Percentiles rank a stretch among this genome's conserved stretches.
These are phyloP conservation scores for Diabrotica undecimpunctata DNA, from an alignment of 1,140 invertebrate species.

Conservation along the genomic window DNA sequence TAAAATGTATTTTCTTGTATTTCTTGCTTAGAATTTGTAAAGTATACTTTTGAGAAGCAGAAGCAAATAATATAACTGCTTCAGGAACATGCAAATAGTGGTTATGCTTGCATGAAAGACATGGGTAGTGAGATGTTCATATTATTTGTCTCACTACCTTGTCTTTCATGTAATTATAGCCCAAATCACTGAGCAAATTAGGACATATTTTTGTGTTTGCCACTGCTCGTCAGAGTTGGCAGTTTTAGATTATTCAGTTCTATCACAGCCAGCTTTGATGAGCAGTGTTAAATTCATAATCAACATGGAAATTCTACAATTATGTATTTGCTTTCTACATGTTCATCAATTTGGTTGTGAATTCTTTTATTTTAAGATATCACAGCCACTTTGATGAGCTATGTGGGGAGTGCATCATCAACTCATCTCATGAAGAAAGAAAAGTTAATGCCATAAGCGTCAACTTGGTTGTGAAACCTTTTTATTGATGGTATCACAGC, in stretches of 20 bases:
- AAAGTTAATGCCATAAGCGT: conserved; percentile 53
- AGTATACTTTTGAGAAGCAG: too few relatives aligned
- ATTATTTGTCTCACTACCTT: conserved; percentile 81
- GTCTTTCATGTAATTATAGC: conserved; percentile 70
- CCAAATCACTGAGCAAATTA: conserved; percentile 10
- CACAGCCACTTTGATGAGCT: conserved; percentile 81
- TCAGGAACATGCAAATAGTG: too few relatives aligned
- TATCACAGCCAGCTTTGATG: conserved; percentile 85
- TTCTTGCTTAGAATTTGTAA: too few relatives aligned
- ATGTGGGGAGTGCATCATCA: conserved; percentile 40
- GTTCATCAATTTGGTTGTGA: conserved; percentile 71
- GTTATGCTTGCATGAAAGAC: conserved; percentile 70
- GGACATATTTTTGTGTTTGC: conserved; percentile 23
- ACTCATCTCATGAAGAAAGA: not conserved
- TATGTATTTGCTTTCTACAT: conserved; percentile 42
- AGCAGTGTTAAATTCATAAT: conserved; percentile 57
- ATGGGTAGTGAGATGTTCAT: conserved; percentile 91
- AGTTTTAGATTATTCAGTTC: conserved; percentile 63
- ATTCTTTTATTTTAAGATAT: conserved; percentile 62
- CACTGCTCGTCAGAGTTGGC: conserved; percentile 66
- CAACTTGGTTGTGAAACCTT: conserved; percentile 81
- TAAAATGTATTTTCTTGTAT: too few relatives aligned
- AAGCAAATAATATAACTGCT: too few relatives aligned
- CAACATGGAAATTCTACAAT: conserved; percentile 12
- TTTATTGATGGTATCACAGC: conserved; percentile 77